Base-by-base conservation (phyloP, 2,888 invertebrate genomes). In the Tiliacea citrago region DNA sequence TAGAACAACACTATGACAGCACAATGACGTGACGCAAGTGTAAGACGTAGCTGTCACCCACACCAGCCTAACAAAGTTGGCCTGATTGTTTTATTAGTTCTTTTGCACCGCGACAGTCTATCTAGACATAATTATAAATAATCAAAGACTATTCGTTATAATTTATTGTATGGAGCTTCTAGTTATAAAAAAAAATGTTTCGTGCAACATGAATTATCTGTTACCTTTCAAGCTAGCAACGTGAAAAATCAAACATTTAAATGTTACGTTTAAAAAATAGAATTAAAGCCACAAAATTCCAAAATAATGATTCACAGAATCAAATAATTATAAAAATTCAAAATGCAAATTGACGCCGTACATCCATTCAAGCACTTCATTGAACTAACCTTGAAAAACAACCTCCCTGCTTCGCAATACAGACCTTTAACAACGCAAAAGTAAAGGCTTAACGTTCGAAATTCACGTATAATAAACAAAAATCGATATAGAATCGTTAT, bases 401-500 rank as follows among this genome's bases (percentile, higher is more conserved):
- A 39, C 47, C 2, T 47, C n/a, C 45, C 42, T 47, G 68, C 13
- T 66, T 5, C 13, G 47, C 61, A 42, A 74, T 3, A 67, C 47
- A 60, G 29, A 74, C 35, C 49, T 12, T 10, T 61, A 68, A 42
- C 12, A 12, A n/a, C 39, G 5, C 2, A 21, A 57, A 72, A 82
- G 71, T 82, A 35, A 71, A 68, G 29, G 24, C 4, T 58, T 58
- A 57, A 39, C 13, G 29, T 39, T 60, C 29, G 13, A 60, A 69
- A 82, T 63, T 82, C 55, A 53, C 45, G 24, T 68, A 16, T 57
- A 61, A 53, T 63, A 70, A 70, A 69, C 24, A 45, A 60, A 55
- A 84, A 77, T 84, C 84, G 75, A 84, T 77, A 70, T 72, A 24
- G 60, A 84, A 81, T 81, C 84, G 73, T 77, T 62, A 73, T 60